Evolutionary conservation across 2,888 invertebrate genomes (phyloP).

Genomic region (Epistrophella euchroma): DNA sequence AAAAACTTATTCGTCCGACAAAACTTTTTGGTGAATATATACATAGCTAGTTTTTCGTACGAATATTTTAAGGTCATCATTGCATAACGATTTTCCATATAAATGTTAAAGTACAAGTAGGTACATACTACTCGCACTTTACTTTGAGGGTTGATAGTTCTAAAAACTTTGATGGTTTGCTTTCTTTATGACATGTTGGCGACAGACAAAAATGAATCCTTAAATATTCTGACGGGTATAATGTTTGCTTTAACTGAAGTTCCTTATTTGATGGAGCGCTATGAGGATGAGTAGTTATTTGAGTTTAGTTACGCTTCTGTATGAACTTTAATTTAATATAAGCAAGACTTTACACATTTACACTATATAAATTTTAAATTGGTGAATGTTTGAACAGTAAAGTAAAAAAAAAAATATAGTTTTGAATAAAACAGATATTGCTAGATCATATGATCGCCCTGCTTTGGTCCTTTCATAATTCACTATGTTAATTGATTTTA

Average conservation of each 20-base stretch:
- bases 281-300: not conserved
- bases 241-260: not conserved
- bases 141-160: constrained; percentile 13
- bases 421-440: no score
- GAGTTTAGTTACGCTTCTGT: not conserved
- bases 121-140: not conserved
- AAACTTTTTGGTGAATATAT: constrained; percentile 47
- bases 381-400: no score
- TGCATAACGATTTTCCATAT: constrained; percentile 46
- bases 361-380: no score
- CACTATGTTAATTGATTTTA: no score
- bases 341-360: no score
- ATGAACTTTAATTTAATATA: not conserved
- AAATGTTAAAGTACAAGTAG: no score
- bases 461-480: no score
- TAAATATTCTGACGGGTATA: not conserved
- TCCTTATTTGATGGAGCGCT: not conserved
- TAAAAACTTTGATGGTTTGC: constrained; percentile 28
- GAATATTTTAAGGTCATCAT: constrained; percentile 67
- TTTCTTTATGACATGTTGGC: constrained; percentile 57
- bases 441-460: no score
- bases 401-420: no score
- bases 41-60: constrained; percentile 36
- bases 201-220: constrained; percentile 39
- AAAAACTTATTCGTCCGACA: constrained; percentile 55